These are phyloP conservation scores for Xestoiulus laeticollis DNA, from an alignment of 2,888 invertebrate species.

Conservation along the genomic window DNA sequence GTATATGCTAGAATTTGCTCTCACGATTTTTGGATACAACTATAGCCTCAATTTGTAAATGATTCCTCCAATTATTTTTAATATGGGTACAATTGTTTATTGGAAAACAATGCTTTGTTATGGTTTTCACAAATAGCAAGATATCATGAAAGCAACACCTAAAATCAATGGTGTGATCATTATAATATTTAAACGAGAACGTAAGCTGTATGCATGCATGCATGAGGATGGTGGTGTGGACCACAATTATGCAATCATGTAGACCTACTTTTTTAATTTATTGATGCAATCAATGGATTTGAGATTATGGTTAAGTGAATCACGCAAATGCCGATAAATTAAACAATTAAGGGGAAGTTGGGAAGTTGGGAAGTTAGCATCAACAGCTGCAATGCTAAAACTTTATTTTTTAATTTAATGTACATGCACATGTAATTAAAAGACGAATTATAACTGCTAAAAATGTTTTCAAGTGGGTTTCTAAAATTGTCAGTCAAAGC, in stretches of 20 bases:
- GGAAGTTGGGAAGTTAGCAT: background rate
- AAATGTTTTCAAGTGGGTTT: too few relatives aligned
- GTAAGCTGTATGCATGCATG: background rate
- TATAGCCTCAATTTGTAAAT: background rate
- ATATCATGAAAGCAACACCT: background rate
- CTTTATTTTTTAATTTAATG: too few relatives aligned
- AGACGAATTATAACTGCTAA: too few relatives aligned
- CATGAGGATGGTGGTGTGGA: background rate
- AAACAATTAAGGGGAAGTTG: background rate
- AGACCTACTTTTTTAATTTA: background rate
- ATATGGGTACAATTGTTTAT: slow-evolving; percentile 17
- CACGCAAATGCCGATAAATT: background rate
- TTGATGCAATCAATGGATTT: background rate
- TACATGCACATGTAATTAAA: too few relatives aligned
- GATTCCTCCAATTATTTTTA: slow-evolving; percentile 26
- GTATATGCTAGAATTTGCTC: background rate
- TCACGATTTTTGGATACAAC: background rate
- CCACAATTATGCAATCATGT: background rate
- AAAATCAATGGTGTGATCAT: background rate
- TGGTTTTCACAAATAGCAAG: background rate
- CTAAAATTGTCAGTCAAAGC: too few relatives aligned
- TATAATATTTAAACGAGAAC: background rate
- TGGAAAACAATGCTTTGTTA: background rate
- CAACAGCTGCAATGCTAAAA: too few relatives aligned
- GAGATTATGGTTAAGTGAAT: background rate